These are phyloP conservation scores for Cydia amplana DNA, from an alignment of 1,140 invertebrate species.

Conservation along the genomic window DNA sequence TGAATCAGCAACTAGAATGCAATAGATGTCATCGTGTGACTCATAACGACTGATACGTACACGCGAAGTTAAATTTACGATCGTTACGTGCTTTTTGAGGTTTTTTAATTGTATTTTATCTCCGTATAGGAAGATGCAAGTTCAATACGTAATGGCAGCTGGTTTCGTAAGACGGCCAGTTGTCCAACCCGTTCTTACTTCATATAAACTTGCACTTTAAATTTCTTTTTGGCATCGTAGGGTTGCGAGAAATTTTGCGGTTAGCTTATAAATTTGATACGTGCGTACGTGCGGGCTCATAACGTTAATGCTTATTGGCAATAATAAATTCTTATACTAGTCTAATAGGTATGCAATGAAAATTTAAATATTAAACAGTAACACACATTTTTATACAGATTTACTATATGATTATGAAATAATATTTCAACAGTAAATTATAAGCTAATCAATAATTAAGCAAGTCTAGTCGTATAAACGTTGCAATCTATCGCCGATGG, in stretches of 20 bases:
- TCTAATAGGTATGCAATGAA: not conserved
- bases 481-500: not conserved
- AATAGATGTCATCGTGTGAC: constrained; percentile 57
- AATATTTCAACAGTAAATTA: not conserved
- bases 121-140: constrained; percentile 42
- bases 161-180: constrained; percentile 55
- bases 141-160: constrained; percentile 56
- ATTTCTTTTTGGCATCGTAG: constrained; percentile 39
- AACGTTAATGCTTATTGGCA: no score
- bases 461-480: not conserved
- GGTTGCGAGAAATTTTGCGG: not conserved
- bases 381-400: not conserved
- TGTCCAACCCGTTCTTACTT: constrained; percentile 49
- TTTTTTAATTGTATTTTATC: constrained; percentile 19
- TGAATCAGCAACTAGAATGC: constrained; percentile 64
- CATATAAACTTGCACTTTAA: constrained; percentile 44
- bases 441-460: not conserved
- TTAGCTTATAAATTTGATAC: not conserved
- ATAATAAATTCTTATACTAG: no score
- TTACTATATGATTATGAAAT: not conserved
- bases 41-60: constrained; percentile 51
- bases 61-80: constrained; percentile 28
- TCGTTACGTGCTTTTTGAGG: not conserved
- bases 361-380: not conserved
- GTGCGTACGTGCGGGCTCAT: not conserved